These are phyloP conservation scores for Podargus strigoides DNA, from an alignment of 2,797 vertebrate genomes.

Conservation along the genomic window DNA sequence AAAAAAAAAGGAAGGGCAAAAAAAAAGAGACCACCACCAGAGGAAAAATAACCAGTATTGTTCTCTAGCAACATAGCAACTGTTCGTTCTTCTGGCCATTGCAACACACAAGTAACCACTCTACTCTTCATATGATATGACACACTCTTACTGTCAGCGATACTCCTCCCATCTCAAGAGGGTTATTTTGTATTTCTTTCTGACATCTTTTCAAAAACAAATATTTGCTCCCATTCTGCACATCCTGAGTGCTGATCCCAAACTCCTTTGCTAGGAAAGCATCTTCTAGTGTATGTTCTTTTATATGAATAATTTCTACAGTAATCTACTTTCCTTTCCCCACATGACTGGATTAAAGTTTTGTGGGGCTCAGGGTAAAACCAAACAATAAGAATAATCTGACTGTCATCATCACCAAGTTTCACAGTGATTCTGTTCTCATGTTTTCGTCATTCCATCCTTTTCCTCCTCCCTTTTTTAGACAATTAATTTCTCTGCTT, in stretches of 20 bases:
- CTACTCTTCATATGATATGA: conserved; percentile 5
- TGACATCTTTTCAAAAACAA: conserved; percentile 4
- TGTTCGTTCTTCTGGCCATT: background rate
- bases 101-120: conserved; percentile 33
- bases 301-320: conserved; percentile 22
- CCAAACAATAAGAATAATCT: conserved; percentile 44
- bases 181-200: conserved; percentile 1
- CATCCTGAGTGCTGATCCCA: background rate
- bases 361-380: conserved; percentile 56
- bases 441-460: conserved; percentile 30
- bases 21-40: background rate
- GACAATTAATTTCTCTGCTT: conserved; percentile 40
- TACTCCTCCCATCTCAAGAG: conserved; percentile 53
- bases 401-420: conserved; percentile 36
- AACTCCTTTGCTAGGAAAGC: conserved; percentile 12
- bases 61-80: conserved; percentile 22
- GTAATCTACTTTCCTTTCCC: conserved; percentile 63
- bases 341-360: conserved; percentile 66
- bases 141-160: conserved; percentile 3
- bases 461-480: conserved; percentile 21
- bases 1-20: background rate
- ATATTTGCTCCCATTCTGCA: background rate
- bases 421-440: background rate
- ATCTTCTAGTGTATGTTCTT: background rate
- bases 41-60: background rate